Base-by-base conservation (phyloP, 92 coral and sea anemone species). In the Siderastrea radians region DNA sequence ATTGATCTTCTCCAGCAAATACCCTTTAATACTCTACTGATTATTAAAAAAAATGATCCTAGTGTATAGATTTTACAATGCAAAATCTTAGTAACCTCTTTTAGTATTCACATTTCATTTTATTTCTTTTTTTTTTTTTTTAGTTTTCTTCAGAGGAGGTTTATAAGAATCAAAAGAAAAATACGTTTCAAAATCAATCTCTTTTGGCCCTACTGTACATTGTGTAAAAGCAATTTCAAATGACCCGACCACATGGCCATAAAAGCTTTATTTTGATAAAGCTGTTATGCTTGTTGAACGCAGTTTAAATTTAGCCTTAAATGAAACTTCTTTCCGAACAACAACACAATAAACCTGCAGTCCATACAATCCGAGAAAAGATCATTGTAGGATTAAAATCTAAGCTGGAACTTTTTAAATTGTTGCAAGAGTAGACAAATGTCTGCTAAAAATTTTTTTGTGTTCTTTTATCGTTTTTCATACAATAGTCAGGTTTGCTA, bases 221-320 rank as follows among this genome's bases (percentile, higher is more conserved):
- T 82, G 69, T 82, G 19, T 16, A 14, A 55, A 11, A 19, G 69
- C 75, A 48, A 70, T 82, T 69, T 55, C 2, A 71, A 71, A 68
- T 64, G 71, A 50, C 26, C 6, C 46, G 4, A 54, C 46, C 86
- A 82, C 86, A 71, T 71, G 86, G 47, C 59, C 58, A 55, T 52
- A 9, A 58, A 52, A 82, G 71, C 50, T 68, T 38, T 38, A 44
- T 68, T 82, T 26, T 45, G 55, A 82, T 55, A 47, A 77, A 57
- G 55, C 77, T 55, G 15, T 78, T 65, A 17, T 79, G 84, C 9
- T 66, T 13, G 48, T 11, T 64, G 74, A 65, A 63, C 50, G 16
- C n/a, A 15, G 51, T 48, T 14, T 15, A 51, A 8, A 14, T 61
- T 49, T 43, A 9, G 9, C 45, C 4, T 3, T 44, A 26, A 26